Evolutionary conservation across 2,797 vertebrate species (phyloP), one percentile per base, ranked within the genome.

Genomic region (Enteromius argenteus): DNA sequence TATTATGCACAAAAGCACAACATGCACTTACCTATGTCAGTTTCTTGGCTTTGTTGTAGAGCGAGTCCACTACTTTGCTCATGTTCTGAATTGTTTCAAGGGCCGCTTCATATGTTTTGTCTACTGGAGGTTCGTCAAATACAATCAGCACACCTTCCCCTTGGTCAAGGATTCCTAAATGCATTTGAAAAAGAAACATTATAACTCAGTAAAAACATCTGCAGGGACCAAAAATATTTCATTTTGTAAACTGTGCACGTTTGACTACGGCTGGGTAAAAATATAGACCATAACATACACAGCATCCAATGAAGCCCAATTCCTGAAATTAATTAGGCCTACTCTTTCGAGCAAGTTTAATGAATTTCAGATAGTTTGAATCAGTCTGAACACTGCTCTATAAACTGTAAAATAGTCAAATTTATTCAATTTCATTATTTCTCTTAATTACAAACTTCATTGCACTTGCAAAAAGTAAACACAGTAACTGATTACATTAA

Each of bases 21-120:
- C 27, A 46, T 3, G n/a, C 4, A 35, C 90, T 90, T 49, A 92
- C 97, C 96, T 98, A 99, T 97, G 97, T 97, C 78, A 99, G 93
- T 90, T 98, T 99, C 96, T 99, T 98, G 94, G 97, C 97, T 96
- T 99, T 99, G 96, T 97, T 99, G 96, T 99, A 99, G 91, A 99
- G 97, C 0, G 97, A 98, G 95, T 99, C 97, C 84, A 99, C 97
- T 93, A 98, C 97, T 96, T 97, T 99, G 91, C 97, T 98, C 97
- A 99, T 98, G 90, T 98, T 98, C 92, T 98, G 97, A 89, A 99
- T 97, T 69, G 97, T 98, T 95, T 99, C 97, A 88, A 99, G 95
- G 82, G 97, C 96, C 0, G 96, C 96, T 93, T 97, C 97, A 0
- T 98, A 99, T 0, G 97, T 98, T 94, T 97, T 98, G 95, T 99